phyloP scores from a whole-genome alignment of 2,113 vertebrate genomes.

The Ivindomyrus marchei region DNA sequence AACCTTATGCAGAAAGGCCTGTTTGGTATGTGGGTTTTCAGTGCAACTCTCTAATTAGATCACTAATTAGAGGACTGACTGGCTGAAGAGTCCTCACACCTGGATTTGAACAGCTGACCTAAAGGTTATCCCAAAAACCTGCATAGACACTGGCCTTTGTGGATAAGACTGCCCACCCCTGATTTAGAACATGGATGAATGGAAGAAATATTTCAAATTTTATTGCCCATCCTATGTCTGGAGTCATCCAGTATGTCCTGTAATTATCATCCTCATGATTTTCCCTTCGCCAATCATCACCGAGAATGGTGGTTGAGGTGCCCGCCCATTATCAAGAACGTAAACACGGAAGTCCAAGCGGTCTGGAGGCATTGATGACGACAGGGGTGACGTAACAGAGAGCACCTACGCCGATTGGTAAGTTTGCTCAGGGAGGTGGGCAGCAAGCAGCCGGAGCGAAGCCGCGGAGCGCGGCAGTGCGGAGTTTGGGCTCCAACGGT shows the following conservation, averaged over 20 bases:
- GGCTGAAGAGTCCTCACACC: too few species aligned
- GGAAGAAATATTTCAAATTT: neutral
- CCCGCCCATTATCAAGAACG: neutral
- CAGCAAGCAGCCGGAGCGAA: neutral
- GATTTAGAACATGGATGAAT: neutral
- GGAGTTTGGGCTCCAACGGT: neutral
- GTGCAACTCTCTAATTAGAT: too few species aligned
- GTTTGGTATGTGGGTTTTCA: too few species aligned
- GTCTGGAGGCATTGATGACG: neutral
- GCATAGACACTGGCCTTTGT: neutral
- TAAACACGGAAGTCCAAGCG: constrained; percentile 15
- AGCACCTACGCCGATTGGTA: neutral
- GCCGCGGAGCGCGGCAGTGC: neutral
- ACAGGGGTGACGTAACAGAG: neutral
- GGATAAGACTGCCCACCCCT: neutral
- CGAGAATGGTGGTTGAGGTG: neutral
- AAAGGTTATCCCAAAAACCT: neutral
- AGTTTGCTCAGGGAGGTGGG: neutral
- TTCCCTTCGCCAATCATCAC: neutral
- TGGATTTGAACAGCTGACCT: too few species aligned
- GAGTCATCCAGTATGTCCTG: neutral
- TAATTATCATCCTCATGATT: neutral
- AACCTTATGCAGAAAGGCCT: too few species aligned
- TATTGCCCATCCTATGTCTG: neutral
- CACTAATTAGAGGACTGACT: too few species aligned